phyloP scores from a whole-genome alignment of 2,797 vertebrate species.

The Amblyopsis hoosieri region DNA sequence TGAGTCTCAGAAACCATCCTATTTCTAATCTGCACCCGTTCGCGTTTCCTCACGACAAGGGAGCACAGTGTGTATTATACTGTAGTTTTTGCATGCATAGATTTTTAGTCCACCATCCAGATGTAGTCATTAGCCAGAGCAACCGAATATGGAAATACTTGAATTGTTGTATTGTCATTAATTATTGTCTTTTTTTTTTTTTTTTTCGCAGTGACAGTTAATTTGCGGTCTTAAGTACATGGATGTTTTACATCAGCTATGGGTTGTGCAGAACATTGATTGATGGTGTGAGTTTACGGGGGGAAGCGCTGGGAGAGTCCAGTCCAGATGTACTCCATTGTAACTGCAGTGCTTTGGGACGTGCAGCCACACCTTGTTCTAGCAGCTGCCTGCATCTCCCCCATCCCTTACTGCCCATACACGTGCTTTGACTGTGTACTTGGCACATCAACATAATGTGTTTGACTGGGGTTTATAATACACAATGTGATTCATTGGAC shows the following conservation, averaged over 20 bases:
- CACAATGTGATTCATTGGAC: slow-evolving; percentile 54
- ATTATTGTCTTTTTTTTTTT: slow-evolving; percentile 53
- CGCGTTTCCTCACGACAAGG: slow-evolving; percentile 51
- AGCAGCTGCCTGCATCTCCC: slow-evolving; percentile 46
- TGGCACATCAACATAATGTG: slow-evolving; percentile 60
- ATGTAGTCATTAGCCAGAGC: slow-evolving; percentile 57
- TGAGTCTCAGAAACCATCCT: slow-evolving; percentile 50
- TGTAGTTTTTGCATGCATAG: slow-evolving; percentile 71
- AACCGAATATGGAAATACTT: slow-evolving; percentile 75
- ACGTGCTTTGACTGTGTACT: slow-evolving; percentile 60
- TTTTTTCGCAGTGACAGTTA: slow-evolving; percentile 46
- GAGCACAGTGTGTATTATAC: slow-evolving; percentile 45
- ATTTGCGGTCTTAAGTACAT: slow-evolving; percentile 43
- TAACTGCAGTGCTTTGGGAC: slow-evolving; percentile 44
- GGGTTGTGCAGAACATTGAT: slow-evolving; percentile 49
- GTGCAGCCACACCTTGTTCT: slow-evolving; percentile 36
- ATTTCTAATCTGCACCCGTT: slow-evolving; percentile 68
- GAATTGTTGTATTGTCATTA: slow-evolving; percentile 72
- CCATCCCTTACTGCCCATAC: slow-evolving; percentile 26
- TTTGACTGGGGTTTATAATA: slow-evolving; percentile 58
- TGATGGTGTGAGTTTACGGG: slow-evolving; percentile 20
- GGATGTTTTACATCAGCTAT: slow-evolving; percentile 27
- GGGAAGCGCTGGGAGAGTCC: neutral
- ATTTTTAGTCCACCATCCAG: slow-evolving; percentile 57
- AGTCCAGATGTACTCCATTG: slow-evolving; percentile 38